Evolutionary conservation across 1,140 invertebrate species (phyloP), one percentile per base, ranked within the genome.

Genomic region (Coelopa frigida): DNA sequence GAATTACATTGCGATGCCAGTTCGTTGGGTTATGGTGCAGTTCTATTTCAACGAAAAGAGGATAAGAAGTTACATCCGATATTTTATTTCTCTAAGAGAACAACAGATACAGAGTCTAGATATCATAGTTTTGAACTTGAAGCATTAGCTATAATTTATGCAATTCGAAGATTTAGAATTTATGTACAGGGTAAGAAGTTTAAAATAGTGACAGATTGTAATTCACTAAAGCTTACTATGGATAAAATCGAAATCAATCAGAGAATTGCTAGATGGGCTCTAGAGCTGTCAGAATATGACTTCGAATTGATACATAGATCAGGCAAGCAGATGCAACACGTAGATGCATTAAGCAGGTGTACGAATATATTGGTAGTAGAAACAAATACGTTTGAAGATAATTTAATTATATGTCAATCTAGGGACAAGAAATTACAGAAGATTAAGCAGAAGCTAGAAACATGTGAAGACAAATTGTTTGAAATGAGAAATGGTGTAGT

Each of bases 181-280:
- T 80, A 75, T 55, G 51, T 79, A 24, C 52, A 71, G 15, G 70
- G 68, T 17, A 69, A 58, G 32, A 48, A 67, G 6, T 74, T 75
- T 51, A 68, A 72, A 32, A 70, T 77, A 11, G 49, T 67, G 5
- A 70, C 59, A 1, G 70, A 67, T 45, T 71, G 65, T 46, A 37
- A 48, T 35, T 68, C 69, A 3, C 60, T 73, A 5, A 46, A 52
- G 7, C 52, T 59, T 38, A 72, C 71, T 0, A 42, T 73, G 27
- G 24, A 54, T 5, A 8, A 73, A 71, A 32, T 63, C 56, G 70
- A 72, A 15, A 33, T 72, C 15, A 37, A 56, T 1, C 35, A 56
- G 4, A 59, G 49, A 52, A 54, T 71, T 4, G 61, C 67, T 5
- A 52, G 68, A 26, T 71, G 64, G 66, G 56, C 41, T 11, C 22